Evolutionary conservation across 2,888 invertebrate species (phyloP).

Genomic region (Cerastoderma edule): DNA sequence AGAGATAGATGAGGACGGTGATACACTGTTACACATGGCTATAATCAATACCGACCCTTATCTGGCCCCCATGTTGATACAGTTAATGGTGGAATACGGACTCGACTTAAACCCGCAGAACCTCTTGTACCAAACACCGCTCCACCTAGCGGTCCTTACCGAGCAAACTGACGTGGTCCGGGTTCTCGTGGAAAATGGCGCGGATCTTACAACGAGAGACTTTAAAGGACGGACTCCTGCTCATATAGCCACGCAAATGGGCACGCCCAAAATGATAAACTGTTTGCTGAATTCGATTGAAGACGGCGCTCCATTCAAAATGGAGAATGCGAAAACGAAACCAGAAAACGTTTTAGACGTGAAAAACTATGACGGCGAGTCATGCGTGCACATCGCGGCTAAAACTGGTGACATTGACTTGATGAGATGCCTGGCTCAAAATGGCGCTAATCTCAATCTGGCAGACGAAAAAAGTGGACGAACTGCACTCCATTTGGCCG

Average conservation of each 20-base stretch:
- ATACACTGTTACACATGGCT: conserved; percentile 59
- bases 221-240: conserved; percentile 14
- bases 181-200: conserved; percentile 1
- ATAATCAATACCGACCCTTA: conserved; percentile 38
- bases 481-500: conserved; percentile 28
- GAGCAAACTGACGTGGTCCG: neutral
- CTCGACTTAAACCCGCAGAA: conserved; percentile 11
- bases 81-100: conserved; percentile 2
- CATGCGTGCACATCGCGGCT: conserved; percentile 31
- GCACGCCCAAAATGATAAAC: conserved; percentile 5
- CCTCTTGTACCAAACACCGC: conserved; percentile 23
- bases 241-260: conserved; percentile 19
- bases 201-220: conserved; percentile 1
- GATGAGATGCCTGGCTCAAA: conserved; percentile 1
- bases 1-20: conserved; percentile 58
- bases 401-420: conserved; percentile 5
- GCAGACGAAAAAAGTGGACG: conserved; percentile 29
- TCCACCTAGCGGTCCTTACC: conserved; percentile 29
- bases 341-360: conserved; percentile 3
- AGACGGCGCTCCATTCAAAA: neutral
- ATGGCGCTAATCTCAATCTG: conserved; percentile 22
- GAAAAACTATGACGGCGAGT: conserved; percentile 23
- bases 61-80: conserved; percentile 41
- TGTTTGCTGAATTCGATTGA: neutral
- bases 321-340: too few species aligned